phyloP scores from a whole-genome alignment of 2,797 vertebrate genomes.

The Diplodus sargus region DNA sequence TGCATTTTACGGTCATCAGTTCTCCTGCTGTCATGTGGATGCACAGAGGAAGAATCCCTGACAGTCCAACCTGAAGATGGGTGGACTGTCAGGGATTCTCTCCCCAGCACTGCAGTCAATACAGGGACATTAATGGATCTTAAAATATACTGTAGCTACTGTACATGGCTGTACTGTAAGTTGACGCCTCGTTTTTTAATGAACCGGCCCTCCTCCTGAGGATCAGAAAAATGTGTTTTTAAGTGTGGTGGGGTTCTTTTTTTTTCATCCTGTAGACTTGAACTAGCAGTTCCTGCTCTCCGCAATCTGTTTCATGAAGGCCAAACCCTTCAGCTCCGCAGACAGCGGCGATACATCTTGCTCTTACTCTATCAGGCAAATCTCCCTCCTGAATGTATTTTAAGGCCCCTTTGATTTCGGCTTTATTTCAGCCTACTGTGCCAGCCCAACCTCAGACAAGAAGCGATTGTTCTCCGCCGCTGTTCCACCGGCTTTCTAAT shows the following conservation, averaged over 20 bases:
- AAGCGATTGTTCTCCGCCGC: conserved; percentile 6
- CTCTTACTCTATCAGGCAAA: conserved; percentile 36
- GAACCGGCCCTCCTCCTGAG: neutral
- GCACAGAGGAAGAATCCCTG: neutral
- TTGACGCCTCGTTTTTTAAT: neutral
- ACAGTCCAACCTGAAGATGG: too few relatives aligned
- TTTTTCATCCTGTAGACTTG: neutral
- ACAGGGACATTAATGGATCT: neutral
- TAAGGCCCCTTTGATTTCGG: conserved; percentile 31
- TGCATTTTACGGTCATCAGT: neutral
- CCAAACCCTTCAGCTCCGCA: conserved; percentile 25
- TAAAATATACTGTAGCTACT: neutral
- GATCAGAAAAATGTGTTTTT: neutral
- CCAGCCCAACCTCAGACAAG: conserved; percentile 15
- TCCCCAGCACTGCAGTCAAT: neutral
- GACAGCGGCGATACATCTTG: conserved; percentile 19
- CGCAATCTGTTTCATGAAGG: conserved; percentile 8
- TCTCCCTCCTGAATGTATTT: conserved; percentile 34
- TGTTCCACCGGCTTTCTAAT: conserved; percentile 11
- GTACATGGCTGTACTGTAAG: neutral
- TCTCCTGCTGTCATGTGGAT: neutral
- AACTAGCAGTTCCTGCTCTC: neutral
- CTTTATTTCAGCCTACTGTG: conserved; percentile 4
- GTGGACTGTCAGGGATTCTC: too few relatives aligned
- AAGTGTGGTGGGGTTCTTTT: neutral